Conservation (phyloP, 2,113 vertebrate genomes). For the Corythornis vintsioides region DNA sequence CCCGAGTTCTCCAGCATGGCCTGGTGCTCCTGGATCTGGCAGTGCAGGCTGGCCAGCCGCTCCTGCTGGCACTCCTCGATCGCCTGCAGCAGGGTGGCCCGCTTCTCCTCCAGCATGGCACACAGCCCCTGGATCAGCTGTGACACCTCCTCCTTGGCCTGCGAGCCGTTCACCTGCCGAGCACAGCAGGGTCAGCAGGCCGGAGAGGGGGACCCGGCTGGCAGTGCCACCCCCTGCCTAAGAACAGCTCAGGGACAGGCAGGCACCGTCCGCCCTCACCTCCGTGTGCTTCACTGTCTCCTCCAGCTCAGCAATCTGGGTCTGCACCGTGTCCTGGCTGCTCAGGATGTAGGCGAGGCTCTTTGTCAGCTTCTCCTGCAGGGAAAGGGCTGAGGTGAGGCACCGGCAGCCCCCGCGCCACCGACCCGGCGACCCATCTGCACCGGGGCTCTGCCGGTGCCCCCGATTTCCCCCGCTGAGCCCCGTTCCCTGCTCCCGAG, state of each 20-base stretch:
- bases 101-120: slow-evolving; percentile 84
- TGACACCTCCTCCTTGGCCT: slow-evolving; percentile 87
- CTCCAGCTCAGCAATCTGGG: slow-evolving; percentile 91
- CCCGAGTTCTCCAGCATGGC: slow-evolving; percentile 91
- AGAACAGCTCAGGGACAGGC: not conserved
- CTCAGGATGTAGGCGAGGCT: slow-evolving; percentile 89
- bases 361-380: slow-evolving; percentile 92
- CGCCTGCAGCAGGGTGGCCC: slow-evolving; percentile 79
- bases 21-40: slow-evolving; percentile 86
- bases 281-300: slow-evolving; percentile 89
- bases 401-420: accelerated
- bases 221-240: not conserved
- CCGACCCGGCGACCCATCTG: accelerated
- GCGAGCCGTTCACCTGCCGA: slow-evolving; percentile 83
- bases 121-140: slow-evolving; percentile 86
- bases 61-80: slow-evolving; percentile 86
- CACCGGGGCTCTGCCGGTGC: not conserved
- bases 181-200: not conserved
- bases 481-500: not conserved
- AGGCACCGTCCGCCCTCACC: slow-evolving; percentile 69
- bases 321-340: slow-evolving; percentile 91
- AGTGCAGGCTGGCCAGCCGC: slow-evolving; percentile 78
- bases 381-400: not conserved
- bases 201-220: not conserved
- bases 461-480: accelerated